Conservation (phyloP, 2,113 vertebrate genomes). For the Eulemur rufifrons region DNA sequence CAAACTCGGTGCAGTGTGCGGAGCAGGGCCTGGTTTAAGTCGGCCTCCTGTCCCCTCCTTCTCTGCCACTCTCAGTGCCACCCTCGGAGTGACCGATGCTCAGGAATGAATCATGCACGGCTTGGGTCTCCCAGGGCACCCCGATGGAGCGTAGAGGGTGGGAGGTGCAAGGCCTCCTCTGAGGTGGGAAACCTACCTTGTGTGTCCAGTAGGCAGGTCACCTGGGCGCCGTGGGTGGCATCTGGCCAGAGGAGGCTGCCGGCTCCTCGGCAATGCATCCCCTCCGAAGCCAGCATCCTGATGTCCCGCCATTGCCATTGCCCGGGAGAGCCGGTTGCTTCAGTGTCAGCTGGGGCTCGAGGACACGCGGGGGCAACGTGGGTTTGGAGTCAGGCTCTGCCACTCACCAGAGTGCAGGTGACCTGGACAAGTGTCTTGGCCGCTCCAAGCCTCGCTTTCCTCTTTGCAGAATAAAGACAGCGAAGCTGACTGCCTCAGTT, state of each 20-base stretch:
- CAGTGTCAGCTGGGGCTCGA: background rate
- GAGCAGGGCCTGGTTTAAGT: background rate
- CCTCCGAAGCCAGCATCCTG: background rate
- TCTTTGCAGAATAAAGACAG: fast-evolving
- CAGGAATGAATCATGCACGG: background rate
- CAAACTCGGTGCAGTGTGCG: constrained; percentile 29
- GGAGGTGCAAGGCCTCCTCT: fast-evolving
- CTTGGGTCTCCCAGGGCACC: fast-evolving
- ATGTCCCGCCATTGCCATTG: fast-evolving
- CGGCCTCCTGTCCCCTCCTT: background rate
- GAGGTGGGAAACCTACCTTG: fast-evolving
- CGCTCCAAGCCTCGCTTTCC: background rate
- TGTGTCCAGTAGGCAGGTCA: fast-evolving
- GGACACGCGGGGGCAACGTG: fast-evolving
- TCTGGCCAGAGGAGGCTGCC: background rate
- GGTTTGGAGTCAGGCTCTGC: background rate
- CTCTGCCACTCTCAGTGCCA: background rate
- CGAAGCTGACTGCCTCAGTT: fast-evolving
- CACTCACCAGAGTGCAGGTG: fast-evolving
- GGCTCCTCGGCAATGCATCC: background rate
- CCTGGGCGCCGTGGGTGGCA: background rate
- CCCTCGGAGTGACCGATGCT: constrained; percentile 24
- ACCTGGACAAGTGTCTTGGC: background rate
- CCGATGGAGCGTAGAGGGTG: fast-evolving
- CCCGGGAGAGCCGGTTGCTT: no score